Evolutionary conservation across 2,113 vertebrate species (phyloP), one percentile per base, ranked within the genome.

Genomic region (Amazona guildingii): DNA sequence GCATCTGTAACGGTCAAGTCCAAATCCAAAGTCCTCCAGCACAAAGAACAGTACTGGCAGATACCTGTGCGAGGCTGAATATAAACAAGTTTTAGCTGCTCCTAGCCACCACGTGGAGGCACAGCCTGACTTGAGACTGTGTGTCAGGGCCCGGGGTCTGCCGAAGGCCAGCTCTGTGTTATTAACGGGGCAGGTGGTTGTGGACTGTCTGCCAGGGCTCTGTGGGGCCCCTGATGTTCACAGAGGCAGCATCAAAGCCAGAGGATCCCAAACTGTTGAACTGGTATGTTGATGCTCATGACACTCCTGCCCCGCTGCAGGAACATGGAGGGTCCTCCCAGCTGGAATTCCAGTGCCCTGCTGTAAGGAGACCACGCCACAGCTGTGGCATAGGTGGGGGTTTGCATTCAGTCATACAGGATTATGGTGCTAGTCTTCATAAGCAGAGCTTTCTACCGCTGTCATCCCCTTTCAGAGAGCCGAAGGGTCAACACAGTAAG

Each of bases 301-400:
- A 16, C 14, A 3, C 37, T 61, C 67, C 28, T 35, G 54, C 49
- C 74, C 46, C 0, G 0, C 7, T 41, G 68, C 21, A 62, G 83
- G 51, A 82, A 27, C 64, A 31, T 0, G 1, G 80, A 66, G 35
- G 5, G 23, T 62, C 28, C 44, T 81, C 74, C 33, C 20, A 8
- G 48, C 0, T 35, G 83, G 52, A 68, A 49, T 66, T 33, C 49
- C 76, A 61, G 83, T 1, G 1, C 80, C 17, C 8, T 4, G 0
- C 2, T 21, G 68, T 16, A 24, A 27, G 0, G 5, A 66, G 57
- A 46, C 7, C 39, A 44, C 20, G 4, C 11, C n/a, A 14, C 44
- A 61, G 48, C 43, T 17, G 68, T 54, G 68, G 43, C 0, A 0
- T 21, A 54, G 59, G 41, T 24, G 44, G 57, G 37, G 13, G 6